Evolutionary conservation across 2,113 vertebrate genomes (phyloP).

Genomic region (Micronisus gabar): DNA sequence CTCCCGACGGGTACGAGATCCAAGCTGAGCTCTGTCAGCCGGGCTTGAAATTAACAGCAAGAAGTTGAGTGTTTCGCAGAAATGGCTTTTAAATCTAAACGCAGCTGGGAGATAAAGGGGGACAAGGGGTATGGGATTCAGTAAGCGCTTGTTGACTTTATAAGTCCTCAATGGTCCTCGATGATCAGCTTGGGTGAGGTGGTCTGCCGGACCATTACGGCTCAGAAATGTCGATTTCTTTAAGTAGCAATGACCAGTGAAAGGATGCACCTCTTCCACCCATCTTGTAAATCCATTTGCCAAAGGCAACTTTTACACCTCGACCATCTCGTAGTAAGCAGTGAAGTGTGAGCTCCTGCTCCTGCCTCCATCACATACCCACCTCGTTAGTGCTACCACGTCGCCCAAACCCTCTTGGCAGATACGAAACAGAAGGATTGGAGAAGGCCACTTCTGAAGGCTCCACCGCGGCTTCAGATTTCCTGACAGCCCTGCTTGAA

Average conservation of each 20-base stretch:
- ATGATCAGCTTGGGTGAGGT: background rate
- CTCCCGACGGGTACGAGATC: slow-evolving; percentile 11
- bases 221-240: background rate
- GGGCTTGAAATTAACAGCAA: slow-evolving; percentile 51
- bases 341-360: background rate
- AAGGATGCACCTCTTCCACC: background rate
- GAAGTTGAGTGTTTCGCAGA: background rate
- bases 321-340: background rate
- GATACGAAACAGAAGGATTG: background rate
- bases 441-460: background rate
- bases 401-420: accelerated
- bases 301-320: background rate
- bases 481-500: background rate
- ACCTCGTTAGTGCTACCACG: background rate
- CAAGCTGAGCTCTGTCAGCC: slow-evolving; percentile 56
- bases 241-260: background rate
- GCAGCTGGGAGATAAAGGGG: background rate
- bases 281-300: background rate
- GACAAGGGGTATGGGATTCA: background rate
- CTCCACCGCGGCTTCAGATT: background rate
- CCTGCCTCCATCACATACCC: background rate
- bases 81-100: background rate
- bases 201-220: too few relatives aligned
- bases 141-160: background rate
- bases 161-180: accelerated